These are phyloP conservation scores for Chloroclystis v-ata DNA, from an alignment of 2,888 invertebrate species.

Conservation along the genomic window DNA sequence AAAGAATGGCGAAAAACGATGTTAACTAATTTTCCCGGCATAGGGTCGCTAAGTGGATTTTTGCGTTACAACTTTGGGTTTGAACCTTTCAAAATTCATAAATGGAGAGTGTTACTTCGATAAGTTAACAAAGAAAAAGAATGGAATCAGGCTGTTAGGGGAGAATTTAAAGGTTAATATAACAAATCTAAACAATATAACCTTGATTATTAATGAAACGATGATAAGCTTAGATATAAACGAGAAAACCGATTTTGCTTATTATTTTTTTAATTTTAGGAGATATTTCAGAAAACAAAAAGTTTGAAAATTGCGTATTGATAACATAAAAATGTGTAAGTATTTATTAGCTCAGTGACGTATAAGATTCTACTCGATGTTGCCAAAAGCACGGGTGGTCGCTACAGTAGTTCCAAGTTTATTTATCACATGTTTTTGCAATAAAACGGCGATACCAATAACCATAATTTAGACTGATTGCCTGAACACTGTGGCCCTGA, in stretches of 20 bases:
- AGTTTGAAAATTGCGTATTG: no score
- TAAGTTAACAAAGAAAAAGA: no score
- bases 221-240: no score
- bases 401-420: constrained; percentile 19
- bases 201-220: no score
- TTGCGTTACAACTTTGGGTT: constrained; percentile 10
- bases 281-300: no score
- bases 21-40: constrained; percentile 13
- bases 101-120: background rate
- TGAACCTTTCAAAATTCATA: background rate
- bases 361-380: background rate
- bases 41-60: constrained; percentile 15
- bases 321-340: no score
- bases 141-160: no score
- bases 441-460: constrained; percentile 30
- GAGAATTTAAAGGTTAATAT: no score
- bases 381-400: constrained; percentile 14
- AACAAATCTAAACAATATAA: no score
- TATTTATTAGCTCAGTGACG: background rate
- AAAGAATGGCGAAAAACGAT: constrained; percentile 6
- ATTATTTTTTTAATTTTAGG: no score
- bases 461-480: constrained; percentile 28
- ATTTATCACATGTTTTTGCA: constrained; percentile 26
- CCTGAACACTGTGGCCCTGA: constrained; percentile 9
- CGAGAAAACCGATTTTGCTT: no score